phyloP scores from a whole-genome alignment of 2,797 vertebrate genomes.

The Poecilia picta region DNA sequence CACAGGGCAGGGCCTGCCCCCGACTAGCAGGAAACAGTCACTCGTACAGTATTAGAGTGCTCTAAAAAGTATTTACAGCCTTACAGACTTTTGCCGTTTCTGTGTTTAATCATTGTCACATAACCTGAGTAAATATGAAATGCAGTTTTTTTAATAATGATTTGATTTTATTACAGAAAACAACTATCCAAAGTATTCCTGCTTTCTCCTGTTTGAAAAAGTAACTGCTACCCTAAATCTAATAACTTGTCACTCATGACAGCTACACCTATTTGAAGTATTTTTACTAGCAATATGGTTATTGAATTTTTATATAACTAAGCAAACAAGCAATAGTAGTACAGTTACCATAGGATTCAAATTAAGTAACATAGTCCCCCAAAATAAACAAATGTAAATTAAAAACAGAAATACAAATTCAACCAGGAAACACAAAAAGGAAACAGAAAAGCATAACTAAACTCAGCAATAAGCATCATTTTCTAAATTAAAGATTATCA shows the following conservation, averaged over 20 bases:
- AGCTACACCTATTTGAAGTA: not conserved
- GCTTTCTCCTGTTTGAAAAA: too few relatives aligned
- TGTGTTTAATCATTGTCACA: not conserved
- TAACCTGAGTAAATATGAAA: not conserved
- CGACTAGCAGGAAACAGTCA: constrained; percentile 57
- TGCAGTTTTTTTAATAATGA: not conserved
- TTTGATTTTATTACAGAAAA: not conserved
- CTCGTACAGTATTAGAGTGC: not conserved
- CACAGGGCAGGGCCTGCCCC: constrained; percentile 58
- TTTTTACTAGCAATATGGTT: not conserved
- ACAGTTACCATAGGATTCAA: too few relatives aligned
- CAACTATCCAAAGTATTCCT: not conserved
- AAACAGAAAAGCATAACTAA: too few relatives aligned
- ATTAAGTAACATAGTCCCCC: too few relatives aligned
- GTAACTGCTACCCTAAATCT: too few relatives aligned
- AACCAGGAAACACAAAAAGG: too few relatives aligned
- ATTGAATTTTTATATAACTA: too few relatives aligned
- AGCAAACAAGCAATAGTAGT: too few relatives aligned
- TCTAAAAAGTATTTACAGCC: not conserved
- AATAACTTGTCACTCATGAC: not conserved
- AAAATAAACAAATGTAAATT: too few relatives aligned
- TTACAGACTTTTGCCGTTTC: not conserved
- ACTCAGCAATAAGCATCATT: too few relatives aligned
- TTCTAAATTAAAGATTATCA: too few relatives aligned
- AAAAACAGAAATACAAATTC: too few relatives aligned